Evolutionary conservation across 2,888 invertebrate genomes (phyloP).

Genomic region (Protonemura montana): DNA sequence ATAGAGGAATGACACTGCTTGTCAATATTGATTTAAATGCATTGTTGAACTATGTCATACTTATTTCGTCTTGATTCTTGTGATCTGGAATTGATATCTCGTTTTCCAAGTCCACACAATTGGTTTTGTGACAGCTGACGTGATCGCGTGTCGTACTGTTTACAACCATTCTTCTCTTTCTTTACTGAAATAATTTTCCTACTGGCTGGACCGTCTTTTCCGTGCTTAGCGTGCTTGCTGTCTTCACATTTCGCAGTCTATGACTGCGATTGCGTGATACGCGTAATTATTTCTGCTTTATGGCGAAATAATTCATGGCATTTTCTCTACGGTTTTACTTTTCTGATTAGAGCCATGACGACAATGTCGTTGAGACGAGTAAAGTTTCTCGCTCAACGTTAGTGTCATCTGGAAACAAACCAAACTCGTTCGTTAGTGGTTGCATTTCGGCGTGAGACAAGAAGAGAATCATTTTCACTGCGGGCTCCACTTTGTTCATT

Average conservation of each 20-base stretch:
- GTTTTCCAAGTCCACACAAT: background rate
- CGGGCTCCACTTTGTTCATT: background rate
- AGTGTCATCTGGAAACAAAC: background rate
- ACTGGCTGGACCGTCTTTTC: slow-evolving; percentile 21
- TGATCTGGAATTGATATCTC: background rate
- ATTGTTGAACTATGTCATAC: background rate
- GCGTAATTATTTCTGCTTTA: background rate
- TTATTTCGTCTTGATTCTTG: background rate
- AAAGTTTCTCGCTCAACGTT: background rate
- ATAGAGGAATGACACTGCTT: background rate
- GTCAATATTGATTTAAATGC: background rate
- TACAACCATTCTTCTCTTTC: background rate
- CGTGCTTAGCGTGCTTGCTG: background rate
- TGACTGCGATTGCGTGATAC: background rate
- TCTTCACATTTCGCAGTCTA: background rate
- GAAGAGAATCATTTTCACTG: background rate
- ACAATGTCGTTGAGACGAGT: background rate
- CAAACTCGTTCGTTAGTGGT: background rate
- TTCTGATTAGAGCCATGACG: background rate
- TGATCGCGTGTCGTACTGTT: background rate
- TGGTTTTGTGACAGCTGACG: background rate
- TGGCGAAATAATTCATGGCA: background rate
- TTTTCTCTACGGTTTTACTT: background rate
- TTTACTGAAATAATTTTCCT: background rate
- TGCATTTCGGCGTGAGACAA: background rate